Percentiles rank a stretch among this genome's conserved stretches.
These are phyloP conservation scores for Drosophila jambulina DNA, from an alignment of 1,140 invertebrate species.

Conservation along the genomic window DNA sequence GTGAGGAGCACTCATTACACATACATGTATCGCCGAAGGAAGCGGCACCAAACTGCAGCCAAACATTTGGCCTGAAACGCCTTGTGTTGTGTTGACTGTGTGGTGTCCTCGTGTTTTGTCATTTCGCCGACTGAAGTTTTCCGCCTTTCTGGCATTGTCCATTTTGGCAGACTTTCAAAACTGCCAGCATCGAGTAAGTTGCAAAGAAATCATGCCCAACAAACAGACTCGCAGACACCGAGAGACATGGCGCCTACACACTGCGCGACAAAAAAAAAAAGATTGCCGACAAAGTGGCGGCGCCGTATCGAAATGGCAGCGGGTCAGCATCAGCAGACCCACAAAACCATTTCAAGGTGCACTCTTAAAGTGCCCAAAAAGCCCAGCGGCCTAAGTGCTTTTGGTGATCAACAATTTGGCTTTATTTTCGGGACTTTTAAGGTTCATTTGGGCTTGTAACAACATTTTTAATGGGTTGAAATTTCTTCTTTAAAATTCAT, in stretches of 20 bases:
- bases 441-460: not conserved
- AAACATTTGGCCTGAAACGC: constrained; percentile 50
- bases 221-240: constrained; percentile 30
- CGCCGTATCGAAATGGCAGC: constrained; percentile 28
- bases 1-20: constrained; percentile 5
- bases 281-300: constrained; percentile 66
- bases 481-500: not conserved
- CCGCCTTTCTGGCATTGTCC: constrained; percentile 39
- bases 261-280: constrained; percentile 54
- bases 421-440: constrained; percentile 7
- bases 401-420: constrained; percentile 1
- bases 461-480: not conserved
- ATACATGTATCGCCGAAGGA: constrained; percentile 14
- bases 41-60: constrained; percentile 29
- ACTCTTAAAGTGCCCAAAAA: constrained; percentile 30
- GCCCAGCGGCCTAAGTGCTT: constrained; percentile 1
- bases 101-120: constrained; percentile 19
- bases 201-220: constrained; percentile 56
- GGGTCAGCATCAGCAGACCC: constrained; percentile 20
- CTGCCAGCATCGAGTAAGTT: constrained; percentile 43
- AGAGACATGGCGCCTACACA: constrained; percentile 69
- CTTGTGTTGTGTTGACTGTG: constrained; percentile 11
- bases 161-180: constrained; percentile 76
- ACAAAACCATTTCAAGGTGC: constrained; percentile 47
- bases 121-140: constrained; percentile 29